Percentiles rank a stretch among this genome's conserved stretches.
These are phyloP conservation scores for Drosophila kanekoi DNA, from an alignment of 2,888 invertebrate species.

Conservation along the genomic window DNA sequence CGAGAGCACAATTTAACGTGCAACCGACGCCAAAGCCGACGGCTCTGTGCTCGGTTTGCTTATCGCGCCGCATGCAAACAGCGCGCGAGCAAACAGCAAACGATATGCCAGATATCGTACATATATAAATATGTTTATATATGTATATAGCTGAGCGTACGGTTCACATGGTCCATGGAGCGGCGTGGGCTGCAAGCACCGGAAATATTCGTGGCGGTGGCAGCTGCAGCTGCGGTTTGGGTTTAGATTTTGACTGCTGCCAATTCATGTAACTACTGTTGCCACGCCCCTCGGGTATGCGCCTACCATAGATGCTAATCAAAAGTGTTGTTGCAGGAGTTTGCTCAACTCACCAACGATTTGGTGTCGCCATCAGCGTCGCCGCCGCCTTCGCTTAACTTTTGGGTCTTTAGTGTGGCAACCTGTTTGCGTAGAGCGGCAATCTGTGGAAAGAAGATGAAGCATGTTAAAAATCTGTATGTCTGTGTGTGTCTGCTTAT, in stretches of 20 bases:
- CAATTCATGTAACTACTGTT: constrained; percentile 5
- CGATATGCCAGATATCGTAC: constrained; percentile 30
- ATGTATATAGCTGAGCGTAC: not conserved
- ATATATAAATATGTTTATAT: not conserved
- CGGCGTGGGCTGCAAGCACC: no score
- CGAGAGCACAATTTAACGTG: constrained; percentile 41
- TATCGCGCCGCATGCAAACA: constrained; percentile 60
- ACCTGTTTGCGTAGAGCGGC: constrained; percentile 84
- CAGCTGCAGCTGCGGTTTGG: constrained; percentile 6
- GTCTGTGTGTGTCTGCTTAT: no score
- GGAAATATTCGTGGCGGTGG: constrained; percentile 3
- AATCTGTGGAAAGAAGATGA: constrained; percentile 77
- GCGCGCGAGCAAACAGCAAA: constrained; percentile 36
- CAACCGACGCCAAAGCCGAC: constrained; percentile 28
- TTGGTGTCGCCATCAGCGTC: constrained; percentile 46
- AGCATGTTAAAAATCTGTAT: constrained; percentile 18
- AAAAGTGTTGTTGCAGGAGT: constrained; percentile 23
- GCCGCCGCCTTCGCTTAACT: constrained; percentile 64
- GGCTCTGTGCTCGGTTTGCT: constrained; percentile 35
- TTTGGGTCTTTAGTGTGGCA: constrained; percentile 78
- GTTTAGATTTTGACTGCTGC: constrained; percentile 2
- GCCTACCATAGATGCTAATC: constrained; percentile 21
- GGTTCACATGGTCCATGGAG: constrained; percentile 21
- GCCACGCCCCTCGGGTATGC: constrained; percentile 11
- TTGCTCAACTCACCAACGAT: constrained; percentile 74